Evolutionary conservation across 2,888 invertebrate species (phyloP).

Genomic region (Acleris sparsana): DNA sequence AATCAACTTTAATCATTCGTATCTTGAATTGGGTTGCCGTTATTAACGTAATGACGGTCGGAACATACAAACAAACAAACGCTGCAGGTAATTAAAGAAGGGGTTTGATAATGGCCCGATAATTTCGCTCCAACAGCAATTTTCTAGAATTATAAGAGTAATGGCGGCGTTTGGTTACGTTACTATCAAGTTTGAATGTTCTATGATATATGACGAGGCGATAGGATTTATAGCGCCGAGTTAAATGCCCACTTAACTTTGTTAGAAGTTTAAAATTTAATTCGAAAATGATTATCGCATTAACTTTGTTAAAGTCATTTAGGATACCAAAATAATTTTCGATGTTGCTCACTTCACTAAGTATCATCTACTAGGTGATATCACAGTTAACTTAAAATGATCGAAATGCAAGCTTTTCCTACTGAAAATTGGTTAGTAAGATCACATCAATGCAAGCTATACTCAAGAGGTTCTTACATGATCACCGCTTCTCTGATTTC

Average conservation of each 20-base stretch:
- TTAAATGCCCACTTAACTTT: slow-evolving; percentile 32
- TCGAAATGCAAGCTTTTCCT: too few relatives aligned
- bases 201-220: slow-evolving; percentile 34
- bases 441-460: too few relatives aligned
- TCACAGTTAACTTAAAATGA: too few relatives aligned
- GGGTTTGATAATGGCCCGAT: slow-evolving; percentile 37
- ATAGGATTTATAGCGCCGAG: slow-evolving; percentile 31
- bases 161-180: slow-evolving; percentile 35
- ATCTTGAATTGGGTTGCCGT: slow-evolving; percentile 36
- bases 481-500: too few relatives aligned
- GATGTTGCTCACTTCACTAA: too few relatives aligned
- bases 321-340: not conserved
- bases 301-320: slow-evolving; percentile 10
- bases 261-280: slow-evolving; percentile 31
- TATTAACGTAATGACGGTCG: slow-evolving; percentile 34
- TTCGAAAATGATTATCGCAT: slow-evolving; percentile 29
- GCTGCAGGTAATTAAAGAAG: slow-evolving; percentile 36
- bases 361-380: too few relatives aligned
- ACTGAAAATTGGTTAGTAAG: too few relatives aligned
- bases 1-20: slow-evolving; percentile 38
- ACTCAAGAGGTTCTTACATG: too few relatives aligned
- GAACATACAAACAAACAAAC: slow-evolving; percentile 36
- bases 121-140: slow-evolving; percentile 35
- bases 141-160: slow-evolving; percentile 38
- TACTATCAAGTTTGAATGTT: slow-evolving; percentile 30